Conservation (phyloP, 35 echinoderm and acorn worm species). For the Heliocidaris erythrogramma region DNA sequence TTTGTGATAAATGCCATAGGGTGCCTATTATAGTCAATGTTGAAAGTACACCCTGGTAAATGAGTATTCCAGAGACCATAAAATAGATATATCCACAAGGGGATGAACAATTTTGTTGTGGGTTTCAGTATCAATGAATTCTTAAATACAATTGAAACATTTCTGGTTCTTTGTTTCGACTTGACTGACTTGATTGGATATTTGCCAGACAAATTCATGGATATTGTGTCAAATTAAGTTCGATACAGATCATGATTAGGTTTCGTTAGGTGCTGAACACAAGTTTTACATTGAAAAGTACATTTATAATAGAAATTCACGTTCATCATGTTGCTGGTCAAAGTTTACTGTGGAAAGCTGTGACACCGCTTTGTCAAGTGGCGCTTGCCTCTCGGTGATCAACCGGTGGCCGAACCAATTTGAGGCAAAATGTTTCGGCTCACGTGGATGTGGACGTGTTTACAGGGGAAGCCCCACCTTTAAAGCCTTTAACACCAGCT, state of each 20-base stretch:
- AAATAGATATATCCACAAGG: too few relatives aligned
- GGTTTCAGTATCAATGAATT: too few relatives aligned
- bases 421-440: neutral
- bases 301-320: neutral
- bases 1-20: too few relatives aligned
- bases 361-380: neutral
- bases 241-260: neutral
- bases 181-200: too few relatives aligned
- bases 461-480: slow-evolving; percentile 23
- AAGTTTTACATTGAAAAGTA: neutral
- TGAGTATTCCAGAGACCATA: too few relatives aligned
- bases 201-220: too few relatives aligned
- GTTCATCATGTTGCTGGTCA: neutral
- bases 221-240: too few relatives aligned
- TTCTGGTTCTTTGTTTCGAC: too few relatives aligned
- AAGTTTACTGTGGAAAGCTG: neutral
- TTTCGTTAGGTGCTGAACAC: neutral
- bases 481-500: slow-evolving; percentile 7
- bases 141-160: too few relatives aligned
- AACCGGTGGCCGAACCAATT: neutral
- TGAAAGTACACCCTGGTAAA: too few relatives aligned
- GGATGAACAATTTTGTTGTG: too few relatives aligned
- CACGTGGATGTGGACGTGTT: slow-evolving; percentile 32
- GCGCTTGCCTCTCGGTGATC: neutral
- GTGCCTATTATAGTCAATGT: too few relatives aligned